phyloP scores from a whole-genome alignment of 2,113 vertebrate genomes.

The Marmota flaviventris region DNA sequence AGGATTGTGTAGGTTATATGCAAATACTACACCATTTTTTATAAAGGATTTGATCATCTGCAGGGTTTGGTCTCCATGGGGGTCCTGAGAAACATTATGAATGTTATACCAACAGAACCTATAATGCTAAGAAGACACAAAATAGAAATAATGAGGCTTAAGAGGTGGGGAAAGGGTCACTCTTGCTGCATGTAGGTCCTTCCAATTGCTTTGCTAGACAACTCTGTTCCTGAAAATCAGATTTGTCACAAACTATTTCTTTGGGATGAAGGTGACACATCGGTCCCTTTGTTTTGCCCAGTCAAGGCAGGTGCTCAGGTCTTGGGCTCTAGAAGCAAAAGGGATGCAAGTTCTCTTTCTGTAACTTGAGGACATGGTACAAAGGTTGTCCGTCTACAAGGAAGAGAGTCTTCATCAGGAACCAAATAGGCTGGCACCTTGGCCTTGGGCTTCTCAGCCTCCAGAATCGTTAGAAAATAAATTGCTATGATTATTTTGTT shows the following conservation, averaged over 20 bases:
- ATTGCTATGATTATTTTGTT: not conserved
- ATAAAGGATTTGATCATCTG: not conserved
- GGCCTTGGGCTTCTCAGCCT: not conserved
- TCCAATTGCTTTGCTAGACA: not conserved
- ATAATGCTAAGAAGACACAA: not conserved
- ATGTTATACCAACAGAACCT: not conserved
- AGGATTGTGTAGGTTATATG: not conserved
- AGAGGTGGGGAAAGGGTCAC: not conserved
- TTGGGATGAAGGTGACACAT: not conserved
- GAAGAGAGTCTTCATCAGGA: not conserved
- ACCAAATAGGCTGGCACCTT: not conserved
- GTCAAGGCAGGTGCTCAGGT: not conserved
- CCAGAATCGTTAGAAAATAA: not conserved
- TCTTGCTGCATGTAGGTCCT: not conserved
- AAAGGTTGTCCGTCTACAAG: not conserved
- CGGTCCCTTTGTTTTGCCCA: not conserved
- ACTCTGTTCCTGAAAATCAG: not conserved
- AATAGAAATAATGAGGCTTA: not conserved
- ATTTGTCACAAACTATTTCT: not conserved
- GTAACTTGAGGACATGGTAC: not conserved
- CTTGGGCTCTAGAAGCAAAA: not conserved
- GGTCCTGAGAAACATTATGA: not conserved
- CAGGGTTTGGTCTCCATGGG: not conserved
- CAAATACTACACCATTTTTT: not conserved
- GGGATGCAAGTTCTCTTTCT: not conserved